Conservation (phyloP, 2,888 invertebrate genomes). For the Microctonus aethiopoides region DNA sequence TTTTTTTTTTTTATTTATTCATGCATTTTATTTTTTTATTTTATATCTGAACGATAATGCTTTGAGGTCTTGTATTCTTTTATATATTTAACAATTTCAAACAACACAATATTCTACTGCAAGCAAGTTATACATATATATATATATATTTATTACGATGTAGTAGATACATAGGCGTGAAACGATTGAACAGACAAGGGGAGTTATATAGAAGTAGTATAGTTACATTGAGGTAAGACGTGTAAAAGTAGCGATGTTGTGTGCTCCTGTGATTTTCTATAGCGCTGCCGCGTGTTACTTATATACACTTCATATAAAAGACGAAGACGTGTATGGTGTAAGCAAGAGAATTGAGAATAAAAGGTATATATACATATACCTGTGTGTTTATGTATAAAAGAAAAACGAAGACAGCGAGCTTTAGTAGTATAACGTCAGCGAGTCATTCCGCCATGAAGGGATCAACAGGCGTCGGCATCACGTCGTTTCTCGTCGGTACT, state of each 20-base stretch:
- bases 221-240: neutral
- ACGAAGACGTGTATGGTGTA: neutral
- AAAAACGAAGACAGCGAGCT: slow-evolving; percentile 1
- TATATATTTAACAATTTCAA: too few relatives aligned
- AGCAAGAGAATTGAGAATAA: neutral
- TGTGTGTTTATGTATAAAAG: neutral
- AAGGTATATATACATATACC: neutral
- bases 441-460: slow-evolving; percentile 30
- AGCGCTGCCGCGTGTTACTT: neutral
- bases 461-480: slow-evolving; percentile 55
- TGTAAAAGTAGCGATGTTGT: slow-evolving; percentile 9
- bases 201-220: neutral
- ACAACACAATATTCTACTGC: too few relatives aligned
- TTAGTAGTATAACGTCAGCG: slow-evolving; percentile 1
- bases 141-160: neutral
- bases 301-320: neutral
- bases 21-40: too few relatives aligned
- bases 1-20: too few relatives aligned
- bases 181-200: neutral
- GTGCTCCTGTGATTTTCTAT: neutral
- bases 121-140: too few relatives aligned
- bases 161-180: neutral
- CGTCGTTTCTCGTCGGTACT: slow-evolving; percentile 44
- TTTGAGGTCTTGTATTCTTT: too few relatives aligned
- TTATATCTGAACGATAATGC: too few relatives aligned